Base-by-base conservation (phyloP, 2,888 invertebrate species). In the Pardosa pseudoannulata region DNA sequence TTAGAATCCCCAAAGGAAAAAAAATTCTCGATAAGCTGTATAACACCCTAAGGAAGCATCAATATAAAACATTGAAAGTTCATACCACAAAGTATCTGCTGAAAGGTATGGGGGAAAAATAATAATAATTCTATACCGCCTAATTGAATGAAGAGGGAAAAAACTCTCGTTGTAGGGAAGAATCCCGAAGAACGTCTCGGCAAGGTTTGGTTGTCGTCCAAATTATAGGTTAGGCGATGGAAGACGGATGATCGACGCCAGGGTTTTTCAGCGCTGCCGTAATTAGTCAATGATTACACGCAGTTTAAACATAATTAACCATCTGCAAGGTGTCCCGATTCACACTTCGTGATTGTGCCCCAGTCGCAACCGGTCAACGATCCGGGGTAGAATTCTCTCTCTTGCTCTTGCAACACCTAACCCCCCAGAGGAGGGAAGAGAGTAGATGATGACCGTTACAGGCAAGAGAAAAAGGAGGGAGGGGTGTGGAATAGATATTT, bases 231-330 rank as follows among this genome's bases (percentile, higher is more conserved):
- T 85, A 56, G 72, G 39, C n/a, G 28, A 41, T 56, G 3, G 83
- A 85, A 85, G 83, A 85, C 83, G 78, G 83, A 85, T 85, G 7
- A 73, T 72, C 46, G 83, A 85, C 83, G 83, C 83, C 83, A 56
- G 68, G 50, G 72, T 78, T 85, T 85, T 85, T 85, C 83, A 85
- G 83, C 83, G 78, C 83, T 85, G 79, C 79, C 74, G 86, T 79
- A 86, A 86, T 86, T 79, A 86, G 86, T 79, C 86, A 74, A 79
- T 75, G 86, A 86, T 86, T 86, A 86, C 86, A 86, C 79, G 79
- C 86, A 86, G 79, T 86, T 86, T 86, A 86, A 86, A 86, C 86
- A 86, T 86, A 86, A 86, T 86, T 86, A 86, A 79, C 79, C 86
- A 74, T 67, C 75, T 86, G 50, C 74, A 73, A 85, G 86, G 86